Percentiles rank a stretch among this genome's conserved stretches.
Evolutionary conservation across 2,888 invertebrate species (phyloP).

Genomic region (Hymenopus coronatus): DNA sequence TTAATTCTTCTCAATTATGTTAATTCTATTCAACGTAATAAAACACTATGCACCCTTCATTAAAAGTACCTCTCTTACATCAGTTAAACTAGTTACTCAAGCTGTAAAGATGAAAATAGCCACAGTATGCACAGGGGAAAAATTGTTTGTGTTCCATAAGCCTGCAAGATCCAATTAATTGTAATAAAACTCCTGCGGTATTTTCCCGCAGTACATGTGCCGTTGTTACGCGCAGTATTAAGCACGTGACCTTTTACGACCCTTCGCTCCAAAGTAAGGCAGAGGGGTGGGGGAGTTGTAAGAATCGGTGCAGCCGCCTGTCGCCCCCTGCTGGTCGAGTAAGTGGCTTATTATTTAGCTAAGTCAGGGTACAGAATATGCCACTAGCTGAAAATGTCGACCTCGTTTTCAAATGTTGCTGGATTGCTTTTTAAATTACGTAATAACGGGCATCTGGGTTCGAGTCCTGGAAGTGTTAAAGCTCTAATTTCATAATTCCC

Average conservation of each 20-base stretch:
- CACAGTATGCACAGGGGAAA: too few relatives aligned
- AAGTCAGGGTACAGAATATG: slow-evolving; percentile 7
- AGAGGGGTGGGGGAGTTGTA: slow-evolving; percentile 4
- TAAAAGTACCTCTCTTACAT: too few relatives aligned
- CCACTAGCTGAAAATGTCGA: neutral
- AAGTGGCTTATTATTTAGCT: slow-evolving; percentile 29
- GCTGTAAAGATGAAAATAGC: too few relatives aligned
- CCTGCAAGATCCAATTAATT: neutral
- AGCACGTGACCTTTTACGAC: neutral
- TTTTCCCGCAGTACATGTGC: neutral
- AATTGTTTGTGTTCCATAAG: too few relatives aligned
- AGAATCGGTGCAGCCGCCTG: slow-evolving; percentile 20
- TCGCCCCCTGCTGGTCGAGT: slow-evolving; percentile 25
- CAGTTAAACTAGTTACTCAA: too few relatives aligned
- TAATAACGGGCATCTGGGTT: too few relatives aligned
- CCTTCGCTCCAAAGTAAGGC: neutral
- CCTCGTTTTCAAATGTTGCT: neutral
- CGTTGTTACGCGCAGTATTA: neutral
- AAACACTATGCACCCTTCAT: too few relatives aligned
- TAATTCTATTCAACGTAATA: too few relatives aligned
- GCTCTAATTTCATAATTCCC: too few relatives aligned
- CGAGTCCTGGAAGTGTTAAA: too few relatives aligned
- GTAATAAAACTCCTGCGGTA: neutral
- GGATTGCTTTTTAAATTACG: too few relatives aligned
- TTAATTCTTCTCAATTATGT: too few relatives aligned